A percentile compares a stretch with the other conserved stretches of the same genome.
Evolutionary conservation across 2,888 invertebrate species (phyloP).

Genomic region (Octonoba sinensis): DNA sequence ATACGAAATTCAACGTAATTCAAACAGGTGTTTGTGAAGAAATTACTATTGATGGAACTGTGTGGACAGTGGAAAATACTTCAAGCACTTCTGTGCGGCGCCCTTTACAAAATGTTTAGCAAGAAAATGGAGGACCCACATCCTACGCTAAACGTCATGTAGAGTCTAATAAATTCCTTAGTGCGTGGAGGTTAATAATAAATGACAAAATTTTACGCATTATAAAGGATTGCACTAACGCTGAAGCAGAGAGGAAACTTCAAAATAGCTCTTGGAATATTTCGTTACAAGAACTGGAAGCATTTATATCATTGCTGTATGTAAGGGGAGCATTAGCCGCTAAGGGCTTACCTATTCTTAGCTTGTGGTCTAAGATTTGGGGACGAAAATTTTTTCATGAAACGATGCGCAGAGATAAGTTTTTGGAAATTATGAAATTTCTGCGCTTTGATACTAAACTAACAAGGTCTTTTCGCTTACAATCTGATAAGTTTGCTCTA

Average conservation of each 20-base stretch:
- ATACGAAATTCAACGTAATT: background rate
- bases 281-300: no score
- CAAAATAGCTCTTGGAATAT: background rate
- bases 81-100: background rate
- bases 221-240: background rate
- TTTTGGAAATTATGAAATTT: no score
- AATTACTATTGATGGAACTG: background rate
- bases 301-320: background rate
- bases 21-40: background rate
- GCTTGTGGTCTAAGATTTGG: no score
- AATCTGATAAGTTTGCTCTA: background rate
- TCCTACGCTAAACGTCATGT: background rate
- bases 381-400: background rate
- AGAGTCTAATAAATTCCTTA: background rate
- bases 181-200: constrained; percentile 1
- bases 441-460: no score
- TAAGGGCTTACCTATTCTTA: background rate
- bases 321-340: background rate
- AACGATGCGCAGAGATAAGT: background rate
- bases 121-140: background rate
- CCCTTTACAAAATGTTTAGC: constrained; percentile 1
- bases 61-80: background rate
- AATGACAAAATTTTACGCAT: background rate
- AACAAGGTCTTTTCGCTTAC: background rate
- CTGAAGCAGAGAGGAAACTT: background rate